Evolutionary conservation across 2,113 vertebrate genomes (phyloP).

Genomic region (Madoqua kirkii): DNA sequence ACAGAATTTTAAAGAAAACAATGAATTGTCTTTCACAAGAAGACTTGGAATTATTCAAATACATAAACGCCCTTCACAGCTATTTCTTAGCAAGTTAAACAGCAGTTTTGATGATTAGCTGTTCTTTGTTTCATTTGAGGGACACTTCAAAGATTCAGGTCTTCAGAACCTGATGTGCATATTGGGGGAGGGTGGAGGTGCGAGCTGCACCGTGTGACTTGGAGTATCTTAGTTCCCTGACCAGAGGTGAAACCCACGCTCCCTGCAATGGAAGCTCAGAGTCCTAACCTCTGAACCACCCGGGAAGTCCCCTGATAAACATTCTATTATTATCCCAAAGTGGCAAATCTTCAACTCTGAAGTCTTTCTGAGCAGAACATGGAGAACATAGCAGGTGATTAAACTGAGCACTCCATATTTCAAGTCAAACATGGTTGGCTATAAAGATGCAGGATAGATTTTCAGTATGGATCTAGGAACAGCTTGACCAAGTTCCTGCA

Average conservation of each 20-base stretch:
- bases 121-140: neutral
- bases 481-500: neutral
- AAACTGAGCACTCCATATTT: neutral
- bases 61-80: neutral
- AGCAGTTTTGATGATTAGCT: neutral
- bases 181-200: fast-evolving
- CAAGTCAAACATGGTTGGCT: neutral
- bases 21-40: neutral
- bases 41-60: neutral
- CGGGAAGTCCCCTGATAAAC: neutral
- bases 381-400: neutral
- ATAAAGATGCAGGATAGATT: neutral
- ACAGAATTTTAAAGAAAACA: slow-evolving; percentile 14
- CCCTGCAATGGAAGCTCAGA: neutral
- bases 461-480: neutral
- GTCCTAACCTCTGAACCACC: neutral
- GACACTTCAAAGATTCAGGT: neutral
- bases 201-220: neutral
- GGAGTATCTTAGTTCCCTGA: neutral
- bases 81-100: neutral
- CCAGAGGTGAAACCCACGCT: neutral
- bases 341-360: neutral
- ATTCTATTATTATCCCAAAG: neutral
- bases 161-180: neutral
- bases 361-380: neutral